These are phyloP conservation scores for Tapera naevia DNA, from an alignment of 2,797 vertebrate species.

Conservation along the genomic window DNA sequence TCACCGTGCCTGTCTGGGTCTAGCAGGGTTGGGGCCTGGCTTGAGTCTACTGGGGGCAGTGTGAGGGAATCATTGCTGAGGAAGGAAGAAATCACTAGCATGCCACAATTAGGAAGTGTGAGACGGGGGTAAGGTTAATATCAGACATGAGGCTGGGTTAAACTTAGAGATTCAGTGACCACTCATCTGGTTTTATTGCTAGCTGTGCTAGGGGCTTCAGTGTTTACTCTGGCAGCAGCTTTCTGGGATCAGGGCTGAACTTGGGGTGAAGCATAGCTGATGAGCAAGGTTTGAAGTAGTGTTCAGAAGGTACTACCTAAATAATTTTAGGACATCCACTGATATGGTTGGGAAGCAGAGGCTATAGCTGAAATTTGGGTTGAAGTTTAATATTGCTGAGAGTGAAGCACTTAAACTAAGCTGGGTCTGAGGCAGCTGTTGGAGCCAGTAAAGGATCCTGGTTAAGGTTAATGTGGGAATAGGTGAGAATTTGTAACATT, in stretches of 20 bases:
- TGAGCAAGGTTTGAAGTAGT: background rate
- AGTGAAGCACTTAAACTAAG: background rate
- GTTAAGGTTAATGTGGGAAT: background rate
- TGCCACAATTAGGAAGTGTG: background rate
- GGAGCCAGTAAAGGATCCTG: background rate
- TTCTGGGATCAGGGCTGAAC: background rate
- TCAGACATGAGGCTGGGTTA: background rate
- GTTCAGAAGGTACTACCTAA: background rate
- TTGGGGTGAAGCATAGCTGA: background rate
- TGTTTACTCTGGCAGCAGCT: background rate
- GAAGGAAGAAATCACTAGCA: background rate
- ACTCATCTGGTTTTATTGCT: background rate
- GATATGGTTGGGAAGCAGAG: background rate
- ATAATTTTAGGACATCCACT: background rate
- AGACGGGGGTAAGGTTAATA: background rate
- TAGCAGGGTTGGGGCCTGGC: background rate
- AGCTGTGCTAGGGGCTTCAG: background rate
- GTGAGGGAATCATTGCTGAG: background rate
- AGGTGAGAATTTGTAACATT: background rate
- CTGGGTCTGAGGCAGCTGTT: background rate
- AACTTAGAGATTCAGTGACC: background rate
- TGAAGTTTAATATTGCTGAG: background rate
- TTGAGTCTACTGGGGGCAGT: background rate
- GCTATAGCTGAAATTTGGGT: background rate
- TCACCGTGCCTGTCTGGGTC: background rate